A percentile compares a stretch with the other conserved stretches of the same genome.
phyloP scores from a whole-genome alignment of 2,888 invertebrate species.

The Macrosoma leucophasiata region DNA sequence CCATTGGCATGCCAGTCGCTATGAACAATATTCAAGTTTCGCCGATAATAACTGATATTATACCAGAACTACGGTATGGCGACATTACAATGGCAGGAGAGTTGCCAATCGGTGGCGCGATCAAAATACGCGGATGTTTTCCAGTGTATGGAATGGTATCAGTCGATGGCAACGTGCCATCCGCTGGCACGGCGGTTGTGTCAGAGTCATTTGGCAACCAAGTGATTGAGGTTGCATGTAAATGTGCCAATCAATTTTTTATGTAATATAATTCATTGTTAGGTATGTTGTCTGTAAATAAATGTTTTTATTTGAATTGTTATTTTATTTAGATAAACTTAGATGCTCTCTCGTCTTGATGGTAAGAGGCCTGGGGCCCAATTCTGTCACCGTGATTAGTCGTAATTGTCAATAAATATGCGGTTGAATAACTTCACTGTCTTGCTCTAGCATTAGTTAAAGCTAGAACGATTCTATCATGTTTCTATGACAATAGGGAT shows the following conservation, averaged over 20 bases:
- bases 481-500: too few relatives aligned
- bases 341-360: background rate
- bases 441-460: too few relatives aligned
- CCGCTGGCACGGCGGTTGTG: slow-evolving; percentile 46
- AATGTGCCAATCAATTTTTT: slow-evolving; percentile 25
- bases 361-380: background rate
- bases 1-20: slow-evolving; percentile 8
- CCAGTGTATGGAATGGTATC: slow-evolving; percentile 56
- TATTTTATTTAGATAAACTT: background rate
- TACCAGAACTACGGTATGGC: slow-evolving; percentile 49
- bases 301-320: background rate
- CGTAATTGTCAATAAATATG: slow-evolving; percentile 3
- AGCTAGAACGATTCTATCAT: too few relatives aligned
- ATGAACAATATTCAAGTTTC: slow-evolving; percentile 34
- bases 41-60: slow-evolving; percentile 48
- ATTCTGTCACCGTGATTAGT: background rate
- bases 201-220: slow-evolving; percentile 36
- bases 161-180: slow-evolving; percentile 50
- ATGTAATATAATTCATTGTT: slow-evolving; percentile 17
- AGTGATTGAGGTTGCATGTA: slow-evolving; percentile 26
- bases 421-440: slow-evolving; percentile 5
- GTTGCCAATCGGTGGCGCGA: slow-evolving; percentile 50
- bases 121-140: slow-evolving; percentile 53
- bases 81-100: slow-evolving; percentile 50
- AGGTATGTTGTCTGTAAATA: slow-evolving; percentile 10